These are phyloP conservation scores for Adelphocoris suturalis DNA, from an alignment of 2,888 invertebrate species.

Conservation along the genomic window DNA sequence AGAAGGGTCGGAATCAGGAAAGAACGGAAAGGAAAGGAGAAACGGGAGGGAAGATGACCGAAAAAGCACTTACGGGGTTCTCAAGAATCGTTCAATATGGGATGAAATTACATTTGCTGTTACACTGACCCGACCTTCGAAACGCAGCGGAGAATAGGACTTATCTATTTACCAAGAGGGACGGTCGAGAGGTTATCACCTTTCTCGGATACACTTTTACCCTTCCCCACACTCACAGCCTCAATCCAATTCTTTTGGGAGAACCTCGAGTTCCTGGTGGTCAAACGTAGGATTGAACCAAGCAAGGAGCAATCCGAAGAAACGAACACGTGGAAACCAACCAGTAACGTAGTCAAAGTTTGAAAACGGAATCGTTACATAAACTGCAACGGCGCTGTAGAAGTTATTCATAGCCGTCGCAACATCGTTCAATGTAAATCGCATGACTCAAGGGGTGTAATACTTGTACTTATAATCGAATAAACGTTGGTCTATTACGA, in stretches of 20 bases:
- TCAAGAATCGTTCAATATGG: slow-evolving; percentile 65
- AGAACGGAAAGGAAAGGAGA: slow-evolving; percentile 8
- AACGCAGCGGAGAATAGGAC: slow-evolving; percentile 9
- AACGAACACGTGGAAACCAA: too few relatives aligned
- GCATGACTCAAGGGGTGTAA: too few relatives aligned
- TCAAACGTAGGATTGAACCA: too few relatives aligned
- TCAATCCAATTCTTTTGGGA: neutral
- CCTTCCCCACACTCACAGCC: neutral
- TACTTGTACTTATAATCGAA: too few relatives aligned
- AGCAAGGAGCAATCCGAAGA: too few relatives aligned
- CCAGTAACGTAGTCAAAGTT: too few relatives aligned
- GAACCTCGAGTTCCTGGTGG: neutral
- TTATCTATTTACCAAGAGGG: slow-evolving; percentile 21
- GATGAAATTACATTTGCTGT: slow-evolving; percentile 49
- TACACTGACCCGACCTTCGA: slow-evolving; percentile 33
- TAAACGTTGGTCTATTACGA: too few relatives aligned
- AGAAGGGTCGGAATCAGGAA: slow-evolving; percentile 22
- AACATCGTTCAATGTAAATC: too few relatives aligned
- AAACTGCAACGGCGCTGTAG: too few relatives aligned
- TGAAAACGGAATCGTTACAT: too few relatives aligned
- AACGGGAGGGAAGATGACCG: slow-evolving; percentile 18
- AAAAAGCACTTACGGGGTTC: slow-evolving; percentile 45
- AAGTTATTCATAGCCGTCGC: too few relatives aligned
- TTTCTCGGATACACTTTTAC: slow-evolving; percentile 32
- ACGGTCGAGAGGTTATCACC: slow-evolving; percentile 23